Evolutionary conservation across 2,113 vertebrate species (phyloP), one percentile per base, ranked within the genome.

Genomic region (Malurus cyaneus): DNA sequence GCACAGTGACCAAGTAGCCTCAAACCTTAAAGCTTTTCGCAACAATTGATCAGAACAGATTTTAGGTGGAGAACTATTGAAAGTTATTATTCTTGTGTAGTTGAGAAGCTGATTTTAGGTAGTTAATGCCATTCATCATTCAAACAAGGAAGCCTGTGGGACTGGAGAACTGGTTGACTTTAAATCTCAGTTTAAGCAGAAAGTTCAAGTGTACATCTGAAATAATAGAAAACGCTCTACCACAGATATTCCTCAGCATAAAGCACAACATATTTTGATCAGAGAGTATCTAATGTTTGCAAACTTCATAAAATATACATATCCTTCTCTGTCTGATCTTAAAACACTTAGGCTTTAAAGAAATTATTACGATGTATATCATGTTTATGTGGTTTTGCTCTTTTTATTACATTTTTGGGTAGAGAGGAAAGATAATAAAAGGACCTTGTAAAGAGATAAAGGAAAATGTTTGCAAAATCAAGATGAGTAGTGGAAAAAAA

Each of bases 251-350:
- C 49, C 41, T 88, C 60, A 56, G 60, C 36, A 66, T 39, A 95
- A 82, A 81, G 23, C 44, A 69, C 28, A 85, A 84, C 71, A 18
- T 64, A 86, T 96, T 96, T 95, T 92, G 80, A 92, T 89, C 81
- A 94, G 73, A 93, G 69, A 91, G 32, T 29, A 88, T 82, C 61
- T 88, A 95, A 92, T 84, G 61, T 62, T 94, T 95, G 60, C 71
- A 80, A 78, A 73, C 79, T 88, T 96, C 74, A 94, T 95, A 88
- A 96, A 91, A 92, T 93, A 94, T 82, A 65, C 41, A 94, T 93
- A 32, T 28, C 6, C 9, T 86, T 78, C 49, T 31, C 67, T 72
- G 44, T 79, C 67, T 96, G 86, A 93, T 93, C 79, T 80, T 77
- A 78, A 82, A 92, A n/a, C 71, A 88, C 49, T 81, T 74, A 92